Base-by-base conservation (phyloP, 2,113 vertebrate species). In the Silurus meridionalis region DNA sequence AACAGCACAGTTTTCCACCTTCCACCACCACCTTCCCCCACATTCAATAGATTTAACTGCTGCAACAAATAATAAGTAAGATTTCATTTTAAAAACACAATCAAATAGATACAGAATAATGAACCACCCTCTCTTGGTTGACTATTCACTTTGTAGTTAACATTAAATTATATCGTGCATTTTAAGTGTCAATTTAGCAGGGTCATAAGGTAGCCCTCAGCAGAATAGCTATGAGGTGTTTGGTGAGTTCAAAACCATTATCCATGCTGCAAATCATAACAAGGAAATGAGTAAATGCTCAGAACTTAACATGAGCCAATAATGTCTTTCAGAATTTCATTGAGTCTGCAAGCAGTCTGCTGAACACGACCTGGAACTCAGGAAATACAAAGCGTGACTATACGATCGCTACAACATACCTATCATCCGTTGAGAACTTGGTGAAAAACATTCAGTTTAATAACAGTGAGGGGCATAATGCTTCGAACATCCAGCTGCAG, bases 361-460 rank as follows among this genome's bases (percentile, higher is more conserved):
- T 95, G 82, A 92, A 91, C 75, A 10, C 37, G 1, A 64, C 23
- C 25, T 96, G 95, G 95, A 13, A 0, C 0, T 46, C 11, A 0
- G 78, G 88, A 1, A 89, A 28, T 80, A 0, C 0, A 0, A 58
- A 87, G 0, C 0, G 57, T 28, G 0, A 63, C 19, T 0, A 89
- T 0, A 0, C 0, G 0, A 86, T 95, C 86, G 96, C 96, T 87
- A 91, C 96, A 46, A 86, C 19, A 8, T 94, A 97, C 50, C 92
- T 99, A 9, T 0, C 60, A 0, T 96, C 95, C 0, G 89, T 98
- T 84, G 97, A 99, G 86, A 72, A 21, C 1, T 95, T 99, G 87
- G 92, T 96, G 28, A 64, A 80, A 0, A 96, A 95, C 0, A 87
- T 97, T 84, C 82, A 93, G 2, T 90, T 97, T 37, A 93, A 91